Evolutionary conservation across 2,797 vertebrate species (phyloP), one percentile per base, ranked within the genome.

Genomic region (Sparidentex hasta): DNA sequence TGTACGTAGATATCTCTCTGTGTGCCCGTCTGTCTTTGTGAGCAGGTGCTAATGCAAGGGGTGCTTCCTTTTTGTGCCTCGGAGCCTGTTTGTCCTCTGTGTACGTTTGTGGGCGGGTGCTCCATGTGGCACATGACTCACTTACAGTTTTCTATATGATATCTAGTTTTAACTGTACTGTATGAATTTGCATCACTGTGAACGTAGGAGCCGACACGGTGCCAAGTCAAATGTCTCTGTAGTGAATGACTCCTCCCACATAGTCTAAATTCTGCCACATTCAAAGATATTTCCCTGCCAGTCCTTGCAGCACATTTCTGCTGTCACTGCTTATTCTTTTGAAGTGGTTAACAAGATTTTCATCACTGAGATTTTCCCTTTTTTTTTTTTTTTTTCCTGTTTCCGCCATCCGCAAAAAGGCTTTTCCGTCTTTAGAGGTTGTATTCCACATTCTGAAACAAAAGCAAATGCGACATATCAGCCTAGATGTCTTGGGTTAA

Each of bases 121-220:
- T 81, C 52, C 73, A 70, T 83, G 46, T 80, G 77, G 64, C 78
- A 84, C 85, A 71, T 82, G 80, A 79, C 56, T 85, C 48, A 75
- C 2, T 79, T 74, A 65, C 7, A 17, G 61, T 73, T 59, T 59
- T 3, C 12, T 48, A 48, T 48, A 48, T 48, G 7, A 48, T 48
- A 13, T 44, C 63, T 78, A 72, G 47, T 65, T 80, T 79, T 38
- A 8, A 48, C 50, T 71, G 65, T 55, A 71, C 54, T 77, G 46
- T 38, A 67, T 67, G 65, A 65, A 68, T 82, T 82, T 90, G 76
- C 88, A 91, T 89, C 88, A 91, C 8, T 41, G 52, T 25, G 48
- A 72, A 88, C 87, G 89, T 89, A 87, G 87, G 80, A 66, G 11
- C 25, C 14, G 55, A 48, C 27, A 20, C 27, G 0, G 3, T 76